phyloP scores from a whole-genome alignment of 2,888 invertebrate genomes.

The Ditula angustiorana region DNA sequence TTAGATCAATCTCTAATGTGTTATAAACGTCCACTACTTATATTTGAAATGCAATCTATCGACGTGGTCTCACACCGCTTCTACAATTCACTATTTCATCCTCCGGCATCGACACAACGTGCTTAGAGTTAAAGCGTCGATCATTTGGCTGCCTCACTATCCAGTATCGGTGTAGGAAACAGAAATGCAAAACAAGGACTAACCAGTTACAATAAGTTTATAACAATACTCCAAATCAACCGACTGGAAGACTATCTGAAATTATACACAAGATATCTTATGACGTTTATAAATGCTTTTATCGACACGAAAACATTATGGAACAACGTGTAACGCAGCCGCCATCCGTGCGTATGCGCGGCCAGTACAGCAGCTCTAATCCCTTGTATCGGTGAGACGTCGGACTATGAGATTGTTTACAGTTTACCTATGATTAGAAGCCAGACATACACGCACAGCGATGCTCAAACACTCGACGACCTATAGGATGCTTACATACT shows the following conservation, averaged over 20 bases:
- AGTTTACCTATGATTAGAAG: conserved; percentile 73
- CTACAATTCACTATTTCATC: conserved; percentile 8
- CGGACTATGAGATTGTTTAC: conserved; percentile 69
- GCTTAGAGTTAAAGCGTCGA: conserved; percentile 31
- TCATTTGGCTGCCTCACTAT: conserved; percentile 45
- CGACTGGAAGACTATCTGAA: conserved; percentile 77
- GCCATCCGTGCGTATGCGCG: conserved; percentile 48
- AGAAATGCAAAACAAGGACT: conserved; percentile 60
- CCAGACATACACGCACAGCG: conserved; percentile 78
- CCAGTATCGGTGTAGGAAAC: conserved; percentile 52
- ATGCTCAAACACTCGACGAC: conserved; percentile 75
- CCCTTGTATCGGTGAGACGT: conserved; percentile 74
- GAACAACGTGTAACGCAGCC: conserved; percentile 50
- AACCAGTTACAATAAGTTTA: conserved; percentile 3
- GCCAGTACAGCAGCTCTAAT: conserved; percentile 50
- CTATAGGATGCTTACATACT: conserved; percentile 76
- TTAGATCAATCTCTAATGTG: conserved; percentile 44
- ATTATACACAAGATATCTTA: conserved; percentile 33
- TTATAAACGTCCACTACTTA: conserved; percentile 39
- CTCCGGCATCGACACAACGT: conserved; percentile 9
- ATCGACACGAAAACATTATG: conserved; percentile 27
- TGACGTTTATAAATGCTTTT: conserved; percentile 36
- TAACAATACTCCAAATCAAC: conserved; percentile 58
- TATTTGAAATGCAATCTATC: conserved; percentile 38
- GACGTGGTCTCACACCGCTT: conserved; percentile 17